These are phyloP conservation scores for Babylonia areolata DNA, from an alignment of 1,140 invertebrate species.

Conservation along the genomic window DNA sequence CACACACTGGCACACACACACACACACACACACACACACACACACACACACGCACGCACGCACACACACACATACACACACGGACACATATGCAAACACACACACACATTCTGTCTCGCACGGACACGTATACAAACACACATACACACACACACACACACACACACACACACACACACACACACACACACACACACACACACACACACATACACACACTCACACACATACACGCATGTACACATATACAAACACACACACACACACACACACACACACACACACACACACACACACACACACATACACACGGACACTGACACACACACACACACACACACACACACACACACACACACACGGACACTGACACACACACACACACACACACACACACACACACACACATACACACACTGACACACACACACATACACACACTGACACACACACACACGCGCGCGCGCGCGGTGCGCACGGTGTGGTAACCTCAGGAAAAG, in stretches of 20 bases:
- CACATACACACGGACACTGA: not conserved
- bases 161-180: not conserved
- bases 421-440: not conserved
- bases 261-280: constrained; percentile 3
- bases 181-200: not conserved
- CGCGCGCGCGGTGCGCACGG: too few species aligned
- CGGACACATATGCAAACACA: not conserved
- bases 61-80: not conserved
- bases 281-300: not conserved
- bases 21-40: constrained; percentile 5
- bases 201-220: not conserved
- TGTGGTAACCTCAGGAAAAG: too few species aligned
- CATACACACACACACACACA: not conserved
- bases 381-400: constrained; percentile 10
- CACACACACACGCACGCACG: not conserved
- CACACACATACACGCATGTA: not conserved
- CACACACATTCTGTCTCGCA: not conserved
- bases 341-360: constrained; percentile 8
- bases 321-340: not conserved
- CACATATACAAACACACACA: not conserved
- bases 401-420: not conserved
- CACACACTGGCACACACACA: not conserved
- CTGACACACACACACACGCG: not conserved
- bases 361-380: not conserved
- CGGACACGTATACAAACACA: not conserved